Percentiles rank a stretch among this genome's conserved stretches.
phyloP scores from a whole-genome alignment of 2,888 invertebrate genomes.

The Agrochola litura region DNA sequence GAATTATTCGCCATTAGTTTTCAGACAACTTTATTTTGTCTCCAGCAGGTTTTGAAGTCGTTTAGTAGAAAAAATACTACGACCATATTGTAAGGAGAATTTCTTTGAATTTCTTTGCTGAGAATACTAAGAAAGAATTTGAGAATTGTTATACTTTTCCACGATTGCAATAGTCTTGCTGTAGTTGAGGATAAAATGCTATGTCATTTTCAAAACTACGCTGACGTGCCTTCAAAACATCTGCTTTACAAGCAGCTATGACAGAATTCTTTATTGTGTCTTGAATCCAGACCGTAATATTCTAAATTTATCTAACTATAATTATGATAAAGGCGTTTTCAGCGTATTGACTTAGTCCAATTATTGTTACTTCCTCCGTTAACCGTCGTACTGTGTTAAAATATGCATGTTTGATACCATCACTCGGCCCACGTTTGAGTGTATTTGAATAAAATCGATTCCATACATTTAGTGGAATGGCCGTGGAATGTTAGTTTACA shows the following conservation, averaged over 20 bases:
- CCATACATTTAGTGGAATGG: neutral
- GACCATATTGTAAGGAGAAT: slow-evolving; percentile 22
- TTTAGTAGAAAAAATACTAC: slow-evolving; percentile 48
- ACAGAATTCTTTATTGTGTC: neutral
- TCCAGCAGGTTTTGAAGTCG: slow-evolving; percentile 44
- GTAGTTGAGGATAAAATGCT: slow-evolving; percentile 12
- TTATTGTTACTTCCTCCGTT: neutral
- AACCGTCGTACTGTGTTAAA: neutral
- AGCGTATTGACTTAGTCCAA: neutral
- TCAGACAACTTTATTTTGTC: slow-evolving; percentile 48
- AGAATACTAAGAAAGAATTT: slow-evolving; percentile 29
- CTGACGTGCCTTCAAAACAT: slow-evolving; percentile 17
- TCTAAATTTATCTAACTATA: neutral
- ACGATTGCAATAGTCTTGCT: neutral
- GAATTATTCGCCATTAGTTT: slow-evolving; percentile 53
- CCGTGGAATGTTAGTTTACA: neutral
- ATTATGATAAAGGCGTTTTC: neutral
- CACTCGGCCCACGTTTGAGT: neutral
- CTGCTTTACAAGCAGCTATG: neutral
- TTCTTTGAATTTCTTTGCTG: slow-evolving; percentile 32
- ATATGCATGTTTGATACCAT: slow-evolving; percentile 6
- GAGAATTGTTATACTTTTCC: slow-evolving; percentile 16
- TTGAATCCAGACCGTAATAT: neutral
- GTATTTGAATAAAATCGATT: neutral
- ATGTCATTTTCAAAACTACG: slow-evolving; percentile 13